Percentiles rank a stretch among this genome's conserved stretches.
These are phyloP conservation scores for Microcebus jonahi DNA, from an alignment of 2,113 vertebrate species.

Conservation along the genomic window DNA sequence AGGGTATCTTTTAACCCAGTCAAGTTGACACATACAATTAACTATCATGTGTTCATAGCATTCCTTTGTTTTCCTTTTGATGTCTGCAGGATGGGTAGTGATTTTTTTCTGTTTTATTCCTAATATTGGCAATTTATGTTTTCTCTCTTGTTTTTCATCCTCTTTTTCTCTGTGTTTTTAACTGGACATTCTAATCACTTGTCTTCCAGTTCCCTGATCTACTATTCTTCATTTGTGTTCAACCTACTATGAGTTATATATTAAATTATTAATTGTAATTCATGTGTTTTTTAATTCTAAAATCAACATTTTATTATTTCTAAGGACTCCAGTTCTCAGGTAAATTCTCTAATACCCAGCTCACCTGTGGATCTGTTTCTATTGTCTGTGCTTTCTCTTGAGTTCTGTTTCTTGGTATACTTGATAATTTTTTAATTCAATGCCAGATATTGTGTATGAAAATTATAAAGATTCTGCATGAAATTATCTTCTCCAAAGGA, in stretches of 20 bases:
- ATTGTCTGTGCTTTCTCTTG: not conserved
- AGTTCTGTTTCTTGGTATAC: not conserved
- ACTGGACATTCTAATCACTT: not conserved
- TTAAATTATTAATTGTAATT: constrained; percentile 4
- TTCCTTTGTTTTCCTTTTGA: not conserved
- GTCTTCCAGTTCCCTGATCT: not conserved
- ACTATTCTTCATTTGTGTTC: not conserved
- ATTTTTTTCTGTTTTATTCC: not conserved
- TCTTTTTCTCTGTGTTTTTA: not conserved
- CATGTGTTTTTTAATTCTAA: not conserved
- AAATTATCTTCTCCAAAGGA: not conserved
- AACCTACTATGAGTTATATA: not conserved
- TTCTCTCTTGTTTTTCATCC: not conserved
- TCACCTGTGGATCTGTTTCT: not conserved
- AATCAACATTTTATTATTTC: not conserved
- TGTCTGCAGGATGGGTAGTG: not conserved
- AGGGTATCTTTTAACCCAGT: not conserved
- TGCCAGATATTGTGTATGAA: not conserved
- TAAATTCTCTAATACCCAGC: not conserved
- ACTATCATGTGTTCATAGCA: not conserved
- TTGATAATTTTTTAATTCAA: not conserved
- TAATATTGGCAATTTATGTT: not conserved
- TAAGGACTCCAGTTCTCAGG: not conserved
- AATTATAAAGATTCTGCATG: not conserved
- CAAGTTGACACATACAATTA: not conserved